Base-by-base conservation (phyloP, 2,888 invertebrate species). In the Dryococelus australis region DNA sequence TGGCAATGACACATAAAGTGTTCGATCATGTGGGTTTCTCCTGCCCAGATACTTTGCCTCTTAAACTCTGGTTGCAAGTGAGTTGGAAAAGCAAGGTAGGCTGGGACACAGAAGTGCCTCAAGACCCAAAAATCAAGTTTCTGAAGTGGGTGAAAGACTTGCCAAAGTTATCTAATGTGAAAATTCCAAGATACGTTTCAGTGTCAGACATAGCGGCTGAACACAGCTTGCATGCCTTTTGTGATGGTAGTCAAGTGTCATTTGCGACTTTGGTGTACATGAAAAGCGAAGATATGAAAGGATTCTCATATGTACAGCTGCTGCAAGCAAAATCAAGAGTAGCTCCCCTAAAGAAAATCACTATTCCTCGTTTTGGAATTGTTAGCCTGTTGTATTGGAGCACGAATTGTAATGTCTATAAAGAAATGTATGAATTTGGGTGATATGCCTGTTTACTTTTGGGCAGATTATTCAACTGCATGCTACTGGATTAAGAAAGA, bases 311-410 rank as follows among this genome's bases (percentile, higher is more conserved):
- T 3, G 80, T 88, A 0, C 2, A 87, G 10, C 88, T 90, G 26
- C 26, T 89, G 8, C 35, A 43, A 28, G 87, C 89, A 8, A 90
- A 89, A 84, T 24, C 89, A 35, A 35, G 35, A 78, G 89, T 90
- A 0, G 88, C 90, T 20, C 90, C 90, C 0, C 0, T 88, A 13
- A 88, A 88, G 65, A 43, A n/a, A n/a, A n/a, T n/a, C n/a, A n/a
- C n/a, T n/a, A n/a, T n/a, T n/a, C n/a, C n/a, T n/a, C n/a, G n/a
- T n/a, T n/a, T n/a, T n/a, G n/a, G n/a, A n/a, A 87, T 65, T 90
- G 16, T 85, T 89, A 26, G 90, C 89, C 26, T 89, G 89, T 10
- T 35, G 88, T 6, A 89, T 90, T 26, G 89, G 88, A 81, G 65
- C 78, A 9, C 13, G 88, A 83, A 85, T 89, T 26, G n/a, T n/a